phyloP scores from a whole-genome alignment of 2,888 invertebrate genomes.

The Scaptomyza caliginosa region DNA sequence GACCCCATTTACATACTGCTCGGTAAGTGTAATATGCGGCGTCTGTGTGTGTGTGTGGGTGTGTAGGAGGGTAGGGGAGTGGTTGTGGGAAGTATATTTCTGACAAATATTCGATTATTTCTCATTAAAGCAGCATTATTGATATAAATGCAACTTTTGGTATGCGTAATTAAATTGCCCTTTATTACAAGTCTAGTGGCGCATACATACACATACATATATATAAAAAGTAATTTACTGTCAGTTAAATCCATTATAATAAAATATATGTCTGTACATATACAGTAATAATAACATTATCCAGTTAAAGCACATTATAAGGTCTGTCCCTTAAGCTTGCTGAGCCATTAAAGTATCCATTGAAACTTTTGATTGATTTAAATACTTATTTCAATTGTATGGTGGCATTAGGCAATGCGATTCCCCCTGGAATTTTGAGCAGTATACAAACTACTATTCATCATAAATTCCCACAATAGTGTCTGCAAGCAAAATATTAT shows the following conservation, averaged over 20 bases:
- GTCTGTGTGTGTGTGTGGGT: constrained; percentile 1
- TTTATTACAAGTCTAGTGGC: constrained; percentile 36
- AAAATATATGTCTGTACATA: constrained; percentile 10
- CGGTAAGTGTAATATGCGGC: constrained; percentile 29
- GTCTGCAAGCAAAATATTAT: constrained; percentile 44
- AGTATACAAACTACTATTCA: constrained; percentile 10
- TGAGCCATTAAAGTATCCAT: not conserved
- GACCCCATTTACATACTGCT: constrained; percentile 57
- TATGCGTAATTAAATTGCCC: constrained; percentile 60
- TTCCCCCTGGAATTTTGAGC: not conserved
- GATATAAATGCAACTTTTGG: constrained; percentile 65
- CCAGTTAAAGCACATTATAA: not conserved
- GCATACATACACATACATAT: constrained; percentile 16
- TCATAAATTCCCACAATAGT: constrained; percentile 47
- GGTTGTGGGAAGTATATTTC: constrained; percentile 6
- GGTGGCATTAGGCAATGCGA: not conserved
- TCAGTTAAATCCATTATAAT: constrained; percentile 38
- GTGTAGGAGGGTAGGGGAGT: not conserved
- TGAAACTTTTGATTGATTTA: constrained; percentile 18
- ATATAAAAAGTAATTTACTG: constrained; percentile 51
- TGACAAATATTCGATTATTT: constrained; percentile 69
- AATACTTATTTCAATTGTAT: constrained; percentile 11
- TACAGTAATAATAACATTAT: constrained; percentile 7
- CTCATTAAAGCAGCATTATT: constrained; percentile 66
- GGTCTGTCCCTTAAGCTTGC: not conserved